phyloP scores from a whole-genome alignment of 2,113 vertebrate species.

The Pan troglodytes region NHGRI_mPanTro3-v2.1_pri NC_072404.2:30725501-30726000 shows the following conservation, averaged over 20 bases:
- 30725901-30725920: not conserved
- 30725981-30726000: not conserved
- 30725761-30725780: not conserved
- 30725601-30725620: not conserved
- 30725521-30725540: not conserved
- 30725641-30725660: not conserved
- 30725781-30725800: not conserved
- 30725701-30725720: not conserved
- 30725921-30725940: not conserved
- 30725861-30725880: not conserved
- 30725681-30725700: not conserved
- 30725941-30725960: not conserved
- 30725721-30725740: slow-evolving; percentile 1
- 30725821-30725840: not conserved
- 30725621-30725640: not conserved
- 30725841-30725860: not conserved
- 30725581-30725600: not conserved
- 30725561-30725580: not conserved
- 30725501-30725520: not conserved
- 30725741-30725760: not conserved
- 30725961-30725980: not conserved
- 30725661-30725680: not conserved
- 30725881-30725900: rapidly evolving
- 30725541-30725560: not conserved
- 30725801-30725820: not conserved